phyloP scores from a whole-genome alignment of 1,140 invertebrate species.

The Drosophila serrata region DNA sequence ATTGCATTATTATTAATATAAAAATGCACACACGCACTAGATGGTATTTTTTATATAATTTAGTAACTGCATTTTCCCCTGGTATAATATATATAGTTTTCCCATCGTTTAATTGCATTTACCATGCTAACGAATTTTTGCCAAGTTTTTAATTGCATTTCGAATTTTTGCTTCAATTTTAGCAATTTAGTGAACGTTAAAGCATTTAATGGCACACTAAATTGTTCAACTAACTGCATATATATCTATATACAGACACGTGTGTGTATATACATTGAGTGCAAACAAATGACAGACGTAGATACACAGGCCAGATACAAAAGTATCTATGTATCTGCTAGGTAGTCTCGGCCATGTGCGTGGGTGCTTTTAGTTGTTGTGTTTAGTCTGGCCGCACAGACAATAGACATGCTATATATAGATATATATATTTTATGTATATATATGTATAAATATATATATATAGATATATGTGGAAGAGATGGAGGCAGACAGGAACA shows the following conservation, averaged over 20 bases:
- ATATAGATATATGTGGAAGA: background rate
- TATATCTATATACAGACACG: constrained; percentile 5
- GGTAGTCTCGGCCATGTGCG: constrained; percentile 7
- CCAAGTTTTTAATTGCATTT: constrained; percentile 47
- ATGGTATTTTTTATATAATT: constrained; percentile 24
- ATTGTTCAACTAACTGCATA: constrained; percentile 31
- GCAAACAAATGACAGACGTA: constrained; percentile 57
- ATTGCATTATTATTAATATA: constrained; percentile 71
- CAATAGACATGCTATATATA: constrained; percentile 48
- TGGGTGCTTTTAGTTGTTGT: constrained; percentile 70
- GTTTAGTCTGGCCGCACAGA: constrained; percentile 69
- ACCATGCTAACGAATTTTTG: constrained; percentile 21
- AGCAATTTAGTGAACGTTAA: constrained; percentile 43
- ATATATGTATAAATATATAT: constrained; percentile 7
- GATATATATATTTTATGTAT: constrained; percentile 2
- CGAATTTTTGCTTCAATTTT: constrained; percentile 31
- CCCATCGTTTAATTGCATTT: constrained; percentile 44
- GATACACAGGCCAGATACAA: constrained; percentile 46
- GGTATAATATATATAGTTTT: background rate
- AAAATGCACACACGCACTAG: constrained; percentile 4
- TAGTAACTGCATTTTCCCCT: constrained; percentile 55
- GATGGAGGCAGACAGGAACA: constrained; percentile 41
- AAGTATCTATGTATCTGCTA: constrained; percentile 37
- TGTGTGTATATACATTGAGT: background rate
- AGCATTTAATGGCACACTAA: constrained; percentile 57